phyloP scores from a whole-genome alignment of 2,888 invertebrate species.

The Eupithecia vulgata region DNA sequence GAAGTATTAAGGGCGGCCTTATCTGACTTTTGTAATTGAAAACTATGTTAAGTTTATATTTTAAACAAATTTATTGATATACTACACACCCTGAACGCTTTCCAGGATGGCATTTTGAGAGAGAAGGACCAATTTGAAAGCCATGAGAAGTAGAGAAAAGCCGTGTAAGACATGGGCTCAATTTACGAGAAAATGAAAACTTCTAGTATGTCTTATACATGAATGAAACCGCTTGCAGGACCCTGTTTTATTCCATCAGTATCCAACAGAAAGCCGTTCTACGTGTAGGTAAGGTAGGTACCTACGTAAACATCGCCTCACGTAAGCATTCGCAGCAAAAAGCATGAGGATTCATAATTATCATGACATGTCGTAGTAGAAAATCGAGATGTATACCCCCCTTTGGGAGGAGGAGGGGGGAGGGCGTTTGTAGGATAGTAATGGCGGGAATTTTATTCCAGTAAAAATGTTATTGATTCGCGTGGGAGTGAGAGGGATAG shows the following conservation, averaged over 20 bases:
- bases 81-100: too few species aligned
- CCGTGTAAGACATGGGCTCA: too few species aligned
- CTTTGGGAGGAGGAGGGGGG: conserved; percentile 43
- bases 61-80: too few species aligned
- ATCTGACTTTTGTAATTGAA: too few species aligned
- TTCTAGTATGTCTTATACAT: too few species aligned
- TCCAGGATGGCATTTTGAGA: too few species aligned
- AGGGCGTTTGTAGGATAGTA: conserved; percentile 34
- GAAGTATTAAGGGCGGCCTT: too few species aligned
- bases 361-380: conserved; percentile 49
- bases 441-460: conserved; percentile 9
- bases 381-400: conserved; percentile 65
- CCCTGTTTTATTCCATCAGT: background rate
- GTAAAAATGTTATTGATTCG: conserved; percentile 11
- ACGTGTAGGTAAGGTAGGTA: background rate
- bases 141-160: too few species aligned
- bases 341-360: conserved; percentile 59
- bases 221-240: too few species aligned
- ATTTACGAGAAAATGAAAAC: too few species aligned
- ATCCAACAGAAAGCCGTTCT: background rate
- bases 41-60: too few species aligned
- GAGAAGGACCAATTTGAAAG: too few species aligned
- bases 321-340: conserved; percentile 43
- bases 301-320: background rate
- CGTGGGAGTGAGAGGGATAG: background rate